Evolutionary conservation across 2,888 invertebrate genomes (phyloP).

Genomic region (Idaea straminata): DNA sequence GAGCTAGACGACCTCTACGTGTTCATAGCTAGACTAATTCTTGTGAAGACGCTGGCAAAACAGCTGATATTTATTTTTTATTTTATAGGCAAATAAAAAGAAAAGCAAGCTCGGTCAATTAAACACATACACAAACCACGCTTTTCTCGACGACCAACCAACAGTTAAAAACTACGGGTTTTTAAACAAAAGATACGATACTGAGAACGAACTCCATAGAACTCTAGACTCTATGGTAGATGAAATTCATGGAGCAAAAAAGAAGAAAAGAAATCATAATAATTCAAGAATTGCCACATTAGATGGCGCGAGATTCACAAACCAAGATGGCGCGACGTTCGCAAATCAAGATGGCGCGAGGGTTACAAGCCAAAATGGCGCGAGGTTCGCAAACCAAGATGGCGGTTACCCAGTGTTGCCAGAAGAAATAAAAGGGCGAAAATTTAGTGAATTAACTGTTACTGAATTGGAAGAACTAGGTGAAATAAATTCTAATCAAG

Average conservation of each 20-base stretch:
- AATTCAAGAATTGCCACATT: neutral
- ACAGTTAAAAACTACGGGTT: constrained; percentile 51
- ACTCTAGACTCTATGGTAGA: constrained; percentile 59
- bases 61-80: too few relatives aligned
- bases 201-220: constrained; percentile 56
- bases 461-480: constrained; percentile 58
- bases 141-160: constrained; percentile 37
- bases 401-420: constrained; percentile 33
- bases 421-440: constrained; percentile 54
- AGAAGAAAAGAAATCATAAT: constrained; percentile 19
- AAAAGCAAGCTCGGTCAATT: constrained; percentile 35
- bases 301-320: constrained; percentile 4
- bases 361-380: constrained; percentile 13
- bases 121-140: constrained; percentile 54
- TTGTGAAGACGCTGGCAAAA: too few relatives aligned
- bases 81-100: constrained; percentile 43
- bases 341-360: constrained; percentile 24
- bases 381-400: constrained; percentile 13
- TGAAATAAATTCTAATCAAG: constrained; percentile 56
- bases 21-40: too few relatives aligned
- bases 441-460: constrained; percentile 55
- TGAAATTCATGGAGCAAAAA: constrained; percentile 48
- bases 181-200: constrained; percentile 57
- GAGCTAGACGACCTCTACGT: too few relatives aligned
- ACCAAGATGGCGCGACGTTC: constrained; percentile 10